Evolutionary conservation across 1,140 invertebrate genomes (phyloP).

Genomic region (Drosophila repleta): DNA sequence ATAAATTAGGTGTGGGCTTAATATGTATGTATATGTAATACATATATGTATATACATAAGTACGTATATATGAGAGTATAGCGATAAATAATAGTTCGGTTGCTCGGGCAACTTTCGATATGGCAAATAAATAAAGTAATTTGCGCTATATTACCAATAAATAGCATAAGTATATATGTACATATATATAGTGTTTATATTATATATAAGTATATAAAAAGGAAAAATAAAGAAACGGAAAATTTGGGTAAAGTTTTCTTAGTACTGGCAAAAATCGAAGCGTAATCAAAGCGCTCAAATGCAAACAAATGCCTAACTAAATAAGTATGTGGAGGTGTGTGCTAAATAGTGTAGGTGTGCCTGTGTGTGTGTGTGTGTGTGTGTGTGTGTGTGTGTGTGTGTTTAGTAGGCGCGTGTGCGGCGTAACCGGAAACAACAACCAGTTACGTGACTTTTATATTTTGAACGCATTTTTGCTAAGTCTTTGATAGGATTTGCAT

Average conservation of each 20-base stretch:
- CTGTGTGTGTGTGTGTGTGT: conserved; percentile 6
- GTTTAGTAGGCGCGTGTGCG: conserved; percentile 61
- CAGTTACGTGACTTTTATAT: conserved; percentile 81
- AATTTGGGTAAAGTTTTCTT: conserved; percentile 59
- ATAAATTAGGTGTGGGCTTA: conserved; percentile 21
- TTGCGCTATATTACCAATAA: conserved; percentile 57
- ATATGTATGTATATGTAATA: conserved; percentile 6
- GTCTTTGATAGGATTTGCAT: conserved; percentile 46
- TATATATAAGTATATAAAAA: background rate
- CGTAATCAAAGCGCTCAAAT: conserved; percentile 76
- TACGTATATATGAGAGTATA: too few relatives aligned
- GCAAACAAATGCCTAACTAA: conserved; percentile 75
- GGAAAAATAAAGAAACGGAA: conserved; percentile 47
- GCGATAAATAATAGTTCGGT: conserved; percentile 38
- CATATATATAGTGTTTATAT: background rate
- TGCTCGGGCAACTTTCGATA: conserved; percentile 71
- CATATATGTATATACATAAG: background rate
- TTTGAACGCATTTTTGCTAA: conserved; percentile 70
- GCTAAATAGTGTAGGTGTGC: conserved; percentile 2
- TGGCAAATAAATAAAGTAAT: conserved; percentile 78
- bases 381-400: conserved; percentile 29
- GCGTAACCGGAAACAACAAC: conserved; percentile 68
- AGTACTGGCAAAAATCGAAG: conserved; percentile 64
- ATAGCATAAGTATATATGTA: conserved; percentile 24
- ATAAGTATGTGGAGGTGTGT: conserved; percentile 40